A percentile compares a stretch with the other conserved stretches of the same genome.
These are phyloP conservation scores for Taenaris catops DNA, from an alignment of 2,888 invertebrate genomes.

Conservation along the genomic window DNA sequence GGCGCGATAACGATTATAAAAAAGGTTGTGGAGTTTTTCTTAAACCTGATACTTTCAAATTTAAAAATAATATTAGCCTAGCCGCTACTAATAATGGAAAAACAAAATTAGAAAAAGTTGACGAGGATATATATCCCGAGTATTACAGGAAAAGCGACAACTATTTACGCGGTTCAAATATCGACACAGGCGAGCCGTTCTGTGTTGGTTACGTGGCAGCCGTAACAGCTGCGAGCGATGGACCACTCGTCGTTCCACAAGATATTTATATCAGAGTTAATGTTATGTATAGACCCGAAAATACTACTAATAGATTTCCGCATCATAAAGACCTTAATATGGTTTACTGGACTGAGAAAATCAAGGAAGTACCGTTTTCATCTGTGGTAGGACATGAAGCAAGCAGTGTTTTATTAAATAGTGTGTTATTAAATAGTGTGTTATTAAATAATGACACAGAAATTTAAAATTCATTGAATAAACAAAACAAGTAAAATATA, in stretches of 20 bases:
- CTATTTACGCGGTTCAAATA: conserved; percentile 84
- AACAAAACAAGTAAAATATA: no score
- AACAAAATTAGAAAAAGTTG: conserved; percentile 71
- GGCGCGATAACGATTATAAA: conserved; percentile 81
- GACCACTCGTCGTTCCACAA: conserved; percentile 70
- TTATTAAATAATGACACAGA: no score
- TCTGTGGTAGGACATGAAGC: conserved; percentile 83
- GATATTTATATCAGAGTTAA: conserved; percentile 83
- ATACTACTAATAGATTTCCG: conserved; percentile 82
- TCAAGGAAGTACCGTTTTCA: conserved; percentile 80
- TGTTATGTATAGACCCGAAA: conserved; percentile 87
- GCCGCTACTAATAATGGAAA: conserved; percentile 32
- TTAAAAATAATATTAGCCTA: conserved; percentile 54
- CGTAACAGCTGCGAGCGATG: conserved; percentile 77
- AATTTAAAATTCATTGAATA: no score
- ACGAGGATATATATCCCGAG: conserved; percentile 89
- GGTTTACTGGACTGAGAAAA: conserved; percentile 89
- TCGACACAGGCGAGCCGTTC: conserved; percentile 87
- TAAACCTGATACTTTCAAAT: conserved; percentile 81
- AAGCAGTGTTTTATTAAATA: no score
- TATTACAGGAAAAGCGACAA: conserved; percentile 88
- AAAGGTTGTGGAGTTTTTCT: conserved; percentile 86
- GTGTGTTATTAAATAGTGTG: no score
- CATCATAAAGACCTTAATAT: conserved; percentile 85
- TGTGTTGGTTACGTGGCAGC: conserved; percentile 84